Base-by-base conservation (phyloP, 2,797 vertebrate species). In the Notolepis coatsorum region DNA sequence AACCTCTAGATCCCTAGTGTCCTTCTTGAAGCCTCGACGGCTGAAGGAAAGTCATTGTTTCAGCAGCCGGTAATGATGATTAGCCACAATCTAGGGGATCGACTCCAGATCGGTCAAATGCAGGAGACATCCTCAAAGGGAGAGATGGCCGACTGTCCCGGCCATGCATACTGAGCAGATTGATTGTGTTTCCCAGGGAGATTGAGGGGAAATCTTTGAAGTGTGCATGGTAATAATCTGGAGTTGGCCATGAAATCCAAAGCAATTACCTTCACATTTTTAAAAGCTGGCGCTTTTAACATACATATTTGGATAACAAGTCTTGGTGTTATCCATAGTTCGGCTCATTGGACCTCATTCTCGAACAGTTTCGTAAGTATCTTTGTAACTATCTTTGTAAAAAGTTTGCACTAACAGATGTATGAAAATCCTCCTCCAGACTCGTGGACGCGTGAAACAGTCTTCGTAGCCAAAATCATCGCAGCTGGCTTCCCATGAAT, bases 61-160 rank as follows among this genome's bases (percentile, higher is more conserved):
- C 74, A 86, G 81, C 81, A 82, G 84, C 79, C 83, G 61, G 65
- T 86, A 86, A 90, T 91, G 91, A 93, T 92, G 92, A 93, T 91
- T 89, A 90, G 84, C 86, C 86, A 81, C 82, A 85, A 91, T 92
- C 93, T 88, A 84, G 76, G 86, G 81, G 89, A 94, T 87, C 87
- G 91, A 93, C 92, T 92, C 80, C 84, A 84, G 65, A 89, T 92
- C 94, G 89, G 92, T 94, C 93, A 91, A 91, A 82, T 71, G 88
- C 82, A n/a, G 83, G 79, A 83, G 79, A 82, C 79, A 75, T 81
- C 85, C 91, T 92, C 90, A 87, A 88, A 88, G 85, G 87, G 68
- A 91, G 91, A 71, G 80, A 86, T 82, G 82, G 81, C 73, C 84
- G 42, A 55, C 76, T 84, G 91, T 88, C 80, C 81, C 76, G 53